These are phyloP conservation scores for Anastrepha ludens DNA, from an alignment of 1,140 invertebrate genomes.

Conservation along the genomic window DNA sequence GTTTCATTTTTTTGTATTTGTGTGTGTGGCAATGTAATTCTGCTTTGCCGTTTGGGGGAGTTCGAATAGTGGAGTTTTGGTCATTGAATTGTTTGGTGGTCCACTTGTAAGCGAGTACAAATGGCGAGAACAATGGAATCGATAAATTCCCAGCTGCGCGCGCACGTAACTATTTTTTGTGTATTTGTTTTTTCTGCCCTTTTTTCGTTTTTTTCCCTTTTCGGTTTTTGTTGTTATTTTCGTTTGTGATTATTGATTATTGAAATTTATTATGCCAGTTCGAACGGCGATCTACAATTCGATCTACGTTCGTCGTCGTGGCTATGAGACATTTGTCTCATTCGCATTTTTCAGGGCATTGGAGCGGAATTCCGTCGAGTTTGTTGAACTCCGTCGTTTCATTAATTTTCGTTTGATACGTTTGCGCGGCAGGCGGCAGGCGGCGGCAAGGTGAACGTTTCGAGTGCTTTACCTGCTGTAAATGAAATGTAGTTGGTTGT, in stretches of 20 bases:
- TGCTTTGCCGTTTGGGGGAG: neutral
- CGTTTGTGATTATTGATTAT: conserved; percentile 44
- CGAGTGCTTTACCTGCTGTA: neutral
- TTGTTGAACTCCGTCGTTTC: conserved; percentile 49
- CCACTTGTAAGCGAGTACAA: neutral
- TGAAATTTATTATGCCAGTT: conserved; percentile 50
- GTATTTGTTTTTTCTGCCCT: too few species aligned
- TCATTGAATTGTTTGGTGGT: neutral
- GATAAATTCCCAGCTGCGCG: conserved; percentile 34
- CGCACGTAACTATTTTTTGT: conserved; percentile 9
- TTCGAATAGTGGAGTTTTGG: neutral
- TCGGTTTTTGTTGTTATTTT: neutral
- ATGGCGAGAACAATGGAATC: neutral
- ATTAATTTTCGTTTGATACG: conserved; percentile 9
- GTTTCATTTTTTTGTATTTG: neutral
- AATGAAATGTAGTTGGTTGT: neutral
- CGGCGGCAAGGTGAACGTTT: neutral
- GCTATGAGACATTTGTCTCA: neutral
- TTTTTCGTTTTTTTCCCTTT: neutral
- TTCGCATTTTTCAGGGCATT: conserved; percentile 28
- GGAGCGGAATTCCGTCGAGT: conserved; percentile 52
- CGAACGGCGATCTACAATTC: conserved; percentile 3
- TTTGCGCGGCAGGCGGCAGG: neutral
- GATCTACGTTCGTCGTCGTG: neutral
- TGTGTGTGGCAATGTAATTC: neutral